These are phyloP conservation scores for Bombyx mori DNA, from an alignment of 1,140 invertebrate species.

Conservation along the genomic window DNA sequence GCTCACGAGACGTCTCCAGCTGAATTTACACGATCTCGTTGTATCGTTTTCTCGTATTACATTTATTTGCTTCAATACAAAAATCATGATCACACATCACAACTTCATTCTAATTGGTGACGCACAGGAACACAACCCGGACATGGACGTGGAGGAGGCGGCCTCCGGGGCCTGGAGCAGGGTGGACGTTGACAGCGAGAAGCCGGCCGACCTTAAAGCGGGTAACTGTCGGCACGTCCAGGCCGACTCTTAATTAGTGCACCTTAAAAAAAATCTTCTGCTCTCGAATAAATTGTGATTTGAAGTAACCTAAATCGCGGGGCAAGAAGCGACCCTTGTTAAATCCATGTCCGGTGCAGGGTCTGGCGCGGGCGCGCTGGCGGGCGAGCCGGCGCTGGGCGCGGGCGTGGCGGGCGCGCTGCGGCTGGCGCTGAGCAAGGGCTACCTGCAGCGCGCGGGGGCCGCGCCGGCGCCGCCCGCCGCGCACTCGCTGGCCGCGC, in stretches of 20 bases:
- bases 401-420: constrained; percentile 93
- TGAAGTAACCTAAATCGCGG: no score
- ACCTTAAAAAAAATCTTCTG: no score
- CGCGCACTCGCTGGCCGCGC: constrained; percentile 78
- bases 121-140: constrained; percentile 14
- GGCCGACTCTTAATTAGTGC: not conserved
- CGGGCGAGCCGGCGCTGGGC: constrained; percentile 95
- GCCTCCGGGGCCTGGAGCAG: constrained; percentile 47
- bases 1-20: no score
- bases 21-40: no score
- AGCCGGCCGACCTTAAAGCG: constrained; percentile 37
- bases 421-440: constrained; percentile 94
- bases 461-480: constrained; percentile 71
- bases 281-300: no score
- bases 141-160: constrained; percentile 25
- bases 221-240: constrained; percentile 17
- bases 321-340: no score
- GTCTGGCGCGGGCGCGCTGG: constrained; percentile 70
- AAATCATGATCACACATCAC: no score
- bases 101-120: no score
- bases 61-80: no score
- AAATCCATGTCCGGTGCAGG: not conserved
- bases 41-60: no score
- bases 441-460: constrained; percentile 87
- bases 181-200: constrained; percentile 44